phyloP scores from a whole-genome alignment of 2,113 vertebrate genomes.

The Halcyon malimbica region DNA sequence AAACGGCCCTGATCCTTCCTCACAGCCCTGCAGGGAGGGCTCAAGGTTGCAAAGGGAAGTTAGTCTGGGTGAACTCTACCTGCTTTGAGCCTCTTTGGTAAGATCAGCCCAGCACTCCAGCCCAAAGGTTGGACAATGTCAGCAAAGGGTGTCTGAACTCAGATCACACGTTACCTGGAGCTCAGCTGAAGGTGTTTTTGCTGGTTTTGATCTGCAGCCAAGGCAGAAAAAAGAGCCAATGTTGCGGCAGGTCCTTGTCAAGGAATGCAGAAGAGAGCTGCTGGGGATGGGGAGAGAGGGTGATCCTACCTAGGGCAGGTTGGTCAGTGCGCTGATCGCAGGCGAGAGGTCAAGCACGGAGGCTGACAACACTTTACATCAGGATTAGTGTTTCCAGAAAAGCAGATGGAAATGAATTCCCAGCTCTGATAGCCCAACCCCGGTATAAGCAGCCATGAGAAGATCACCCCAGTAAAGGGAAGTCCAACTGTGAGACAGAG shows the following conservation, averaged over 20 bases:
- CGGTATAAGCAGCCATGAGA: not conserved
- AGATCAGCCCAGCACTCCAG: not conserved
- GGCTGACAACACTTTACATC: not conserved
- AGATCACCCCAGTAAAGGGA: not conserved
- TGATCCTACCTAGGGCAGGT: not conserved
- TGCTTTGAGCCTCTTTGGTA: not conserved
- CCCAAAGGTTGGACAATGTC: not conserved
- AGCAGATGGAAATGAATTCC: not conserved
- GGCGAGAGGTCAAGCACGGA: rapidly evolving
- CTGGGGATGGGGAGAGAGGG: not conserved
- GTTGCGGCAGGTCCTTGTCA: not conserved
- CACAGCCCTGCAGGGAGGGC: rapidly evolving
- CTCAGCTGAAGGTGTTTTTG: rapidly evolving
- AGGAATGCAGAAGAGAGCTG: not conserved
- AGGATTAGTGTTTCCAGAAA: not conserved
- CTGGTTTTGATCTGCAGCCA: not conserved
- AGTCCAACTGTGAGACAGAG: not conserved
- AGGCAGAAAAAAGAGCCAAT: not conserved
- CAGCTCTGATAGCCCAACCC: not conserved
- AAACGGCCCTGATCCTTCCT: not conserved
- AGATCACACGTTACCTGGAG: not conserved
- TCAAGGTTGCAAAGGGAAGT: not conserved
- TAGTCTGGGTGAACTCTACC: not conserved
- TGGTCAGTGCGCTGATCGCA: rapidly evolving
- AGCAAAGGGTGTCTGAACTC: not conserved